phyloP scores from a whole-genome alignment of 2,888 invertebrate species.

The Cepaea hortensis region DNA sequence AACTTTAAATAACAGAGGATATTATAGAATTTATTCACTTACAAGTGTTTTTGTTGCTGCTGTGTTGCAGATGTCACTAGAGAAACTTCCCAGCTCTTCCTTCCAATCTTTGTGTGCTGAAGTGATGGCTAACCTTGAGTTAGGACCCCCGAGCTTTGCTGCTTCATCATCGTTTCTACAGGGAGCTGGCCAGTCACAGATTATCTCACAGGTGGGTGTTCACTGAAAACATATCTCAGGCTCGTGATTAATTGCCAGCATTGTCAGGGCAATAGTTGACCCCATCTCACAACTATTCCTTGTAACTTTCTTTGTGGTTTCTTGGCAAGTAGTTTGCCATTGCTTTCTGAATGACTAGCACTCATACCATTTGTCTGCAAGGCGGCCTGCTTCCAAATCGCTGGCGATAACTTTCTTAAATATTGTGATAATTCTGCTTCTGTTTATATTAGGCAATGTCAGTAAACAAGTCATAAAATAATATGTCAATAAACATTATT shows the following conservation, averaged over 20 bases:
- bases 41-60: background rate
- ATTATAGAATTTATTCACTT: background rate
- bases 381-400: too few relatives aligned
- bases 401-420: too few relatives aligned
- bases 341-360: too few relatives aligned
- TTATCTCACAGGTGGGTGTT: constrained; percentile 76
- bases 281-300: too few relatives aligned
- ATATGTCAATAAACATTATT: too few relatives aligned
- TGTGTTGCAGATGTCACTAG: constrained; percentile 70
- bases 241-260: background rate
- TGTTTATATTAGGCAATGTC: too few relatives aligned
- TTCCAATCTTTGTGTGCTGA: constrained; percentile 78
- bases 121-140: constrained; percentile 78
- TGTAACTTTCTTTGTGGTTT: too few relatives aligned
- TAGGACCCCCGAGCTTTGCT: constrained; percentile 82
- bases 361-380: too few relatives aligned
- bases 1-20: too few relatives aligned
- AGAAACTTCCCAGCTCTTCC: constrained; percentile 82
- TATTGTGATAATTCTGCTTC: too few relatives aligned
- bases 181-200: constrained; percentile 88
- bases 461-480: too few relatives aligned
- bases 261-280: background rate
- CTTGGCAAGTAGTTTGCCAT: too few relatives aligned
- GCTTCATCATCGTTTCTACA: constrained; percentile 88
- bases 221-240: background rate